These are phyloP conservation scores for Rhinoptilus africanus DNA, from an alignment of 2,113 vertebrate species.

Conservation along the genomic window DNA sequence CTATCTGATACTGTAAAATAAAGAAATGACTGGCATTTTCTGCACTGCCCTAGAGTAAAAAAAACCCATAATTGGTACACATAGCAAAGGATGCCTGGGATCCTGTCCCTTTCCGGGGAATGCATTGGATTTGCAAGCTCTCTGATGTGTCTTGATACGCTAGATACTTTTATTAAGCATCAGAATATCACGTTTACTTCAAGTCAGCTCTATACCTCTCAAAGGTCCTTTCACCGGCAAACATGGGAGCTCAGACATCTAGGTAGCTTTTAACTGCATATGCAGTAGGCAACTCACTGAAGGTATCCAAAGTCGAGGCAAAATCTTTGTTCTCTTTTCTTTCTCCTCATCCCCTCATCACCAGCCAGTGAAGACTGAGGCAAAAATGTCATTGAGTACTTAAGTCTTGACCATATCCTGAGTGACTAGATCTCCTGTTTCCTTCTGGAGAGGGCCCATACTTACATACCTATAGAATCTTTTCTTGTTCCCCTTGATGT, in stretches of 20 bases:
- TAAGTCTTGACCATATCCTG: too few species aligned
- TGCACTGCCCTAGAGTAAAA: not conserved
- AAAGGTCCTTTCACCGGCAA: not conserved
- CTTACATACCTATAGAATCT: too few species aligned
- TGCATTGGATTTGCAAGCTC: not conserved
- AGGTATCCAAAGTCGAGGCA: not conserved
- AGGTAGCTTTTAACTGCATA: not conserved
- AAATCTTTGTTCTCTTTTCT: not conserved
- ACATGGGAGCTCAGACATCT: not conserved
- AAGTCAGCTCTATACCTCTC: not conserved
- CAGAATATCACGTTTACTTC: not conserved
- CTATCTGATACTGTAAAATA: not conserved
- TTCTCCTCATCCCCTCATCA: not conserved
- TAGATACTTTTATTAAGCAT: not conserved
- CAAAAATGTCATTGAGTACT: too few species aligned
- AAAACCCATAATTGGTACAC: not conserved
- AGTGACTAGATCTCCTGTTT: too few species aligned
- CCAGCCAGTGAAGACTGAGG: too few species aligned
- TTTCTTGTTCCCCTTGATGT: too few species aligned
- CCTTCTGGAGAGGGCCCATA: too few species aligned
- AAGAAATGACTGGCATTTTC: not conserved
- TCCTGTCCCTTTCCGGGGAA: not conserved
- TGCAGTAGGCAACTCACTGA: not conserved
- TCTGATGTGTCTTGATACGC: not conserved
- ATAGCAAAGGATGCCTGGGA: not conserved